These are phyloP conservation scores for Leuciscus idus DNA, from an alignment of 2,113 vertebrate genomes.

Conservation along the genomic window DNA sequence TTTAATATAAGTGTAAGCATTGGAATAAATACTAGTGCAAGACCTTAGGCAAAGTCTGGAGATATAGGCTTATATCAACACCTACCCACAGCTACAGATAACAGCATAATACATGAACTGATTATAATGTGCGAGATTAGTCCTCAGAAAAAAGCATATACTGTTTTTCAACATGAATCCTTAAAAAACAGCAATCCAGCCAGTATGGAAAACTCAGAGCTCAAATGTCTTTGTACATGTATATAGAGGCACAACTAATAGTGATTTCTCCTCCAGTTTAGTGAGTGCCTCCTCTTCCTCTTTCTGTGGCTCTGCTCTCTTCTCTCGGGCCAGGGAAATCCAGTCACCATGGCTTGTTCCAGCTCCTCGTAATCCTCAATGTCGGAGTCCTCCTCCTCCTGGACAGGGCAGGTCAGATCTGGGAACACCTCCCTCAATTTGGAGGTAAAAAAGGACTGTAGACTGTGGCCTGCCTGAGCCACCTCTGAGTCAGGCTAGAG, in stretches of 20 bases:
- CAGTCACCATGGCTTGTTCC: slow-evolving; percentile 67
- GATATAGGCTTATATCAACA: slow-evolving; percentile 30
- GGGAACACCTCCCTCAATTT: slow-evolving; percentile 88
- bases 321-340: slow-evolving; percentile 87
- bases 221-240: slow-evolving; percentile 28
- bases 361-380: slow-evolving; percentile 86
- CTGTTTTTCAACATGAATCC: background rate
- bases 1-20: slow-evolving; percentile 62
- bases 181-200: background rate
- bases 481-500: slow-evolving; percentile 94
- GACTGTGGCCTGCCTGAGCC: slow-evolving; percentile 90
- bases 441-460: slow-evolving; percentile 87
- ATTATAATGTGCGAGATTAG: slow-evolving; percentile 10
- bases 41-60: slow-evolving; percentile 8
- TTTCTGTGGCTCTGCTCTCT: slow-evolving; percentile 90
- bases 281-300: slow-evolving; percentile 87
- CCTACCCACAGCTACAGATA: slow-evolving; percentile 13
- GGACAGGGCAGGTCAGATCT: slow-evolving; percentile 77
- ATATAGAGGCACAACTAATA: slow-evolving; percentile 59
- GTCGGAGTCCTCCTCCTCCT: slow-evolving; percentile 89
- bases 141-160: background rate
- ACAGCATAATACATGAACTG: slow-evolving; percentile 26
- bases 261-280: slow-evolving; percentile 77
- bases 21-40: slow-evolving; percentile 48
- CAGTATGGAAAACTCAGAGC: background rate